Evolutionary conservation across 2,113 vertebrate genomes (phyloP).

Genomic region (Pavo muticus): DNA sequence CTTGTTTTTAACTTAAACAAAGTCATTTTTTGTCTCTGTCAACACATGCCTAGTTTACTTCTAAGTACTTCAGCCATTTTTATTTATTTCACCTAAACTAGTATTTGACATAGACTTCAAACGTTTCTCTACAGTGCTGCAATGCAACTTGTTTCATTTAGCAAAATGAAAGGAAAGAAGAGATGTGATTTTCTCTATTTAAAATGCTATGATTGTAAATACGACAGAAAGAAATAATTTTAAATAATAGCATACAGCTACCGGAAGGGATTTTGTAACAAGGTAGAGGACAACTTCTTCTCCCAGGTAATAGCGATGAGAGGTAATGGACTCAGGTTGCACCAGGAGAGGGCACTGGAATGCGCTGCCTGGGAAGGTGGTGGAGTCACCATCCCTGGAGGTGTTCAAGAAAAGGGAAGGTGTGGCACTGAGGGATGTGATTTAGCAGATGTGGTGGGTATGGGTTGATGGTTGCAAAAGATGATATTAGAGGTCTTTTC

Average conservation of each 20-base stretch:
- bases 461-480: too few species aligned
- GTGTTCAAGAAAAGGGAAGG: too few species aligned
- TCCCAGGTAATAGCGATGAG: too few species aligned
- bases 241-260: not conserved
- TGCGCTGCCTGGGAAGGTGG: too few species aligned
- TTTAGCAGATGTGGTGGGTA: too few species aligned
- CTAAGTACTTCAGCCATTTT: not conserved
- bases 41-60: not conserved
- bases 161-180: not conserved
- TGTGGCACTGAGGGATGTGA: too few species aligned
- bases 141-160: not conserved
- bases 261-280: too few species aligned
- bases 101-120: not conserved
- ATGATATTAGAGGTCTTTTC: not conserved
- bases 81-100: not conserved
- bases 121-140: not conserved
- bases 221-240: not conserved
- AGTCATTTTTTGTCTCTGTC: not conserved
- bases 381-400: too few species aligned
- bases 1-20: not conserved
- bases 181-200: not conserved
- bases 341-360: too few species aligned
- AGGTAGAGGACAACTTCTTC: too few species aligned
- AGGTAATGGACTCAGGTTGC: too few species aligned
- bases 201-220: not conserved